These are phyloP conservation scores for Sialis lutaria DNA, from an alignment of 2,888 invertebrate genomes.

Conservation along the genomic window DNA sequence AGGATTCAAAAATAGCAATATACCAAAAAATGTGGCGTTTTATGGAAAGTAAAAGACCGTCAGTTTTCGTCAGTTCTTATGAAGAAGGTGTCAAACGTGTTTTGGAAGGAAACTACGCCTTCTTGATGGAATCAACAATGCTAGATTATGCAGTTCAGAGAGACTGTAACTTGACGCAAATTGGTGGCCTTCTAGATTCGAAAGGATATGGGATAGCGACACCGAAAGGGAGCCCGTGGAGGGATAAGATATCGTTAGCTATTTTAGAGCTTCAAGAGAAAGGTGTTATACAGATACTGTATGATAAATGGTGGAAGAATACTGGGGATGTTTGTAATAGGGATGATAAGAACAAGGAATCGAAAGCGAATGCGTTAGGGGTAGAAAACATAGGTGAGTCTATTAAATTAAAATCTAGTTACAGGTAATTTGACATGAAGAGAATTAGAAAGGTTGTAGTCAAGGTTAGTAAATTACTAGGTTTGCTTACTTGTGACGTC, in stretches of 20 bases:
- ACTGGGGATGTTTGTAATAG: conserved; percentile 81
- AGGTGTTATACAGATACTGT: conserved; percentile 79
- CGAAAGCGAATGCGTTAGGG: conserved; percentile 84
- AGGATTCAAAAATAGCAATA: conserved; percentile 80
- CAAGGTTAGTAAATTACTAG: too few relatives aligned
- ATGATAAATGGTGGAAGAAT: conserved; percentile 98
- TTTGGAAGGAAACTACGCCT: conserved; percentile 82
- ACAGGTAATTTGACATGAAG: too few relatives aligned
- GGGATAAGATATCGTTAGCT: conserved; percentile 90
- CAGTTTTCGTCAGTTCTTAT: conserved; percentile 76
- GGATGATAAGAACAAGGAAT: conserved; percentile 75
- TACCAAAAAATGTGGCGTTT: conserved; percentile 93
- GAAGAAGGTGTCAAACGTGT: conserved; percentile 83
- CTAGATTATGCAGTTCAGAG: conserved; percentile 89
- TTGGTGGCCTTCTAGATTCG: conserved; percentile 71
- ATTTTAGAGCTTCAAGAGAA: conserved; percentile 91
- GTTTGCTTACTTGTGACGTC: too few relatives aligned
- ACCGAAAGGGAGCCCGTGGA: conserved; percentile 88
- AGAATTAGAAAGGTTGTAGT: too few relatives aligned
- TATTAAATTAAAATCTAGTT: not conserved
- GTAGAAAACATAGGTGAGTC: conserved; percentile 67
- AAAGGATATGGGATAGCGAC: conserved; percentile 93
- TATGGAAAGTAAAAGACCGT: conserved; percentile 67
- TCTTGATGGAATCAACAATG: conserved; percentile 96
- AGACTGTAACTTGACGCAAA: conserved; percentile 93